These are phyloP conservation scores for Napeogenes inachia DNA, from an alignment of 2,888 invertebrate genomes.

Conservation along the genomic window DNA sequence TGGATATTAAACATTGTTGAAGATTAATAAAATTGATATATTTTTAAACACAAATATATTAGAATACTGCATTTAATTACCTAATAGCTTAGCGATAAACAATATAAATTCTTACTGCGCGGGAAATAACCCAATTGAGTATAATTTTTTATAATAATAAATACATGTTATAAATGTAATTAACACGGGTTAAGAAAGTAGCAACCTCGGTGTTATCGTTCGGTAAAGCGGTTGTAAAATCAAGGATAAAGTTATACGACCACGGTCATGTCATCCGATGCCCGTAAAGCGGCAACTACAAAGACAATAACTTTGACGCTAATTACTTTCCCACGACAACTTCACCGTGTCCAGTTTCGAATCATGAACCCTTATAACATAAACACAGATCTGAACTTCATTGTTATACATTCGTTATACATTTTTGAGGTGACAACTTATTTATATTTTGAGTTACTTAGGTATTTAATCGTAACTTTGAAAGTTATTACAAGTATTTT, in stretches of 20 bases:
- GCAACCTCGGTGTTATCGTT: slow-evolving; percentile 2
- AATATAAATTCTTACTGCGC: slow-evolving; percentile 5
- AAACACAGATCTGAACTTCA: slow-evolving; percentile 17
- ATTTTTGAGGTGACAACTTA: background rate
- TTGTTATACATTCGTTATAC: slow-evolving; percentile 9
- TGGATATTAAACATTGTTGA: background rate
- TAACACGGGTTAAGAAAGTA: background rate
- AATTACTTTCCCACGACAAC: slow-evolving; percentile 57
- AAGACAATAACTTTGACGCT: slow-evolving; percentile 50
- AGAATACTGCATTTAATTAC: background rate
- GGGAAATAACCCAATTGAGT: background rate
- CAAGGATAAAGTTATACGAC: slow-evolving; percentile 32
- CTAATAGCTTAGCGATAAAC: slow-evolving; percentile 7
- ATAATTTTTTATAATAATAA: background rate
- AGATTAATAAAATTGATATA: slow-evolving; percentile 5
- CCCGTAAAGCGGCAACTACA: slow-evolving; percentile 50
- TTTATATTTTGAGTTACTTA: background rate
- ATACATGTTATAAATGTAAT: background rate
- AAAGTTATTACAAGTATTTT: background rate
- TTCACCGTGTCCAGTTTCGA: slow-evolving; percentile 33
- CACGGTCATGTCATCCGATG: slow-evolving; percentile 58
- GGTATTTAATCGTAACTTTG: background rate
- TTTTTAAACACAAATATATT: background rate
- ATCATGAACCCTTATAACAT: slow-evolving; percentile 20
- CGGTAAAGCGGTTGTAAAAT: slow-evolving; percentile 11